Evolutionary conservation across 2,888 invertebrate species (phyloP).

Genomic region (Leptopterna dolabrata): DNA sequence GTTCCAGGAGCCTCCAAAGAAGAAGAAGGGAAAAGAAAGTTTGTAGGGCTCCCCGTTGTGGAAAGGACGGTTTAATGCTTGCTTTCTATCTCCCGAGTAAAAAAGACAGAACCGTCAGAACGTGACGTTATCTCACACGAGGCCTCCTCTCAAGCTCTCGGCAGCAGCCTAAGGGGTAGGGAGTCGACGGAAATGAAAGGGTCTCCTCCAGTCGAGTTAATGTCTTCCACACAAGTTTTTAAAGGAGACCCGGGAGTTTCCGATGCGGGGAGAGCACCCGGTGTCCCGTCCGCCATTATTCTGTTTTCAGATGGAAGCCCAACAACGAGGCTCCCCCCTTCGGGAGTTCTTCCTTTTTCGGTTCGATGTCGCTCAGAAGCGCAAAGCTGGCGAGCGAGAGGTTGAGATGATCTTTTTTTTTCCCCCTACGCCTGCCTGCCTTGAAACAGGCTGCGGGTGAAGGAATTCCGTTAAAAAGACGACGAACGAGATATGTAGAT

Average conservation of each 20-base stretch:
- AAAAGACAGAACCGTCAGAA: neutral
- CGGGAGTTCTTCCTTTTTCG: neutral
- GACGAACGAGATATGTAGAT: neutral
- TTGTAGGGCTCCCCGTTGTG: neutral
- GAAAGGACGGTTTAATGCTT: neutral
- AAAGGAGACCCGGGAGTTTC: neutral
- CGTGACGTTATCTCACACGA: slow-evolving; percentile 11
- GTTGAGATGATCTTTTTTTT: neutral
- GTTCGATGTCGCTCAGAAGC: neutral
- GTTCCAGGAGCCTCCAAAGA: neutral
- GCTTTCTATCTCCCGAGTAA: slow-evolving; percentile 11
- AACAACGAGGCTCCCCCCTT: neutral
- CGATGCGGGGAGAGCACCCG: neutral
- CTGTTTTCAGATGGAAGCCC: neutral
- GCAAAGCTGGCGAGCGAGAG: neutral
- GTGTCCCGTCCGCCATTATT: neutral
- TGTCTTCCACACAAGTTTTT: slow-evolving; percentile 7
- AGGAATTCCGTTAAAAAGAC: neutral
- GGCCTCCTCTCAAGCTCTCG: neutral
- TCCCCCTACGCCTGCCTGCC: neutral
- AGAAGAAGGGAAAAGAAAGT: neutral
- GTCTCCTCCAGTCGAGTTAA: neutral
- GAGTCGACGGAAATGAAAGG: neutral
- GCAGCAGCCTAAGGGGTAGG: neutral
- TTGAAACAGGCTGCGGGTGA: neutral